Base-by-base conservation (phyloP, 1,140 invertebrate species). In the Bombus superbus region DNA sequence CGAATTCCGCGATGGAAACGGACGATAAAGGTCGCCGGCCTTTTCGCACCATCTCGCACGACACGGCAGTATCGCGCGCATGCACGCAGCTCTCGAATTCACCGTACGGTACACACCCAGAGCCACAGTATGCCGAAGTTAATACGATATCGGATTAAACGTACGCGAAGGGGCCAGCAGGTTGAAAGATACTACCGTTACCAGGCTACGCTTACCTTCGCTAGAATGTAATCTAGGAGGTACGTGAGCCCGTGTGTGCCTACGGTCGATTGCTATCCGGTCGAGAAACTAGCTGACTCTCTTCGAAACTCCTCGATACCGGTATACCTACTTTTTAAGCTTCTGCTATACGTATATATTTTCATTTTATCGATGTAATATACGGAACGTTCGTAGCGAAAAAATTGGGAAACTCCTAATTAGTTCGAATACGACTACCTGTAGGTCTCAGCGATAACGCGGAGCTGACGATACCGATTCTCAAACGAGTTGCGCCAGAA, bases 111-210 rank as follows among this genome's bases (percentile, higher is more conserved):
- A 69, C 73, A 76, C 38, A 71, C 40, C 42, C 59, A 59, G 47
- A 40, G 57, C 64, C 47, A 42, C n/a, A 66, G 71, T 82, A 59
- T 44, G 42, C 53, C 44, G n/a, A 32, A 77, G 86, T 86, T 88
- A 75, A 89, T 76, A 83, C 83, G 64, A 75, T 79, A 81, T 38
- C 77, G 72, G 38, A 57, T 86, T 83, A 82, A 82, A 76, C 40
- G 68, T 81, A 53, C n/a, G 57, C 57, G 47, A 68, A 86, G 71
- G 62, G 72, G 79, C 71, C 47, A 76, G 72, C 59, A 82, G 79
- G 71, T 74, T 66, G 78, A 72, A 47, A 72, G 66, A 72, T 74
- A 75, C 79, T 84, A 84, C 57, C 84, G 79, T 86, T 81, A 81
- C 11, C 44, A 42, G 62, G 47, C 47, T 69, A 62, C 42, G 69